Base-by-base conservation (phyloP, 2,113 vertebrate genomes). In the Circaetus gallicus region DNA sequence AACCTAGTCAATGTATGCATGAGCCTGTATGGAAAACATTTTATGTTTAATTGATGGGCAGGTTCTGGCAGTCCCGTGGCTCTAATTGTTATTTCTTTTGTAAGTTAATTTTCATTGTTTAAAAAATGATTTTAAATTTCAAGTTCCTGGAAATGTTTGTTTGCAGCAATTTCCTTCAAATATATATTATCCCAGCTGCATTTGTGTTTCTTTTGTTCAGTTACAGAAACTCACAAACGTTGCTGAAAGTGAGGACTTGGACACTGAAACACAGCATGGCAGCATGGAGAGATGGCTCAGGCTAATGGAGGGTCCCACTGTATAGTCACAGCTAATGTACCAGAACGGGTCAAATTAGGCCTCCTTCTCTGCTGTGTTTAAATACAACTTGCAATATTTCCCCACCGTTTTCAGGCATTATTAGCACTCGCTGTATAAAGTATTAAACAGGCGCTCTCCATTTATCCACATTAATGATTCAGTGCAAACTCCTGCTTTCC, bases 381-480 rank as follows among this genome's bases (percentile, higher is more conserved):
- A 96, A 93, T 80, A 93, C 86, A 94, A 67, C 80, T 91, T 89
- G 65, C 59, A 93, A 36, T 90, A 85, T 93, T 96, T 89, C 69
- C 47, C 47, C 67, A 43, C 59, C 7, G 4, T 95, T 97, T 96
- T 70, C 87, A 86, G 77, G 92, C 87, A 71, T 92, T 96, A 94
- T 83, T 89, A 94, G 82, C 45, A 21, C 85, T 90, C 1, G 25
- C 59, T 70, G 43, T 56, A 67, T 78, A 55, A 92, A 92, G 87
- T 74, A 90, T 97, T 96, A 95, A 97, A 86, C 55, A 85, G 69
- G 73, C 5, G 0, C 45, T 94, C 62, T 94, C 95, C 91, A 82
- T 97, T 96, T 96, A 78, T 93, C 94, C 83, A 62, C 76, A 90
- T 88, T 96, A 97, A 90, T 80, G 87, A 97, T 96, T 97, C 93